A percentile compares a stretch with the other conserved stretches of the same genome.
These are phyloP conservation scores for Acrobasis repandana DNA, from an alignment of 2,888 invertebrate species.

Conservation along the genomic window DNA sequence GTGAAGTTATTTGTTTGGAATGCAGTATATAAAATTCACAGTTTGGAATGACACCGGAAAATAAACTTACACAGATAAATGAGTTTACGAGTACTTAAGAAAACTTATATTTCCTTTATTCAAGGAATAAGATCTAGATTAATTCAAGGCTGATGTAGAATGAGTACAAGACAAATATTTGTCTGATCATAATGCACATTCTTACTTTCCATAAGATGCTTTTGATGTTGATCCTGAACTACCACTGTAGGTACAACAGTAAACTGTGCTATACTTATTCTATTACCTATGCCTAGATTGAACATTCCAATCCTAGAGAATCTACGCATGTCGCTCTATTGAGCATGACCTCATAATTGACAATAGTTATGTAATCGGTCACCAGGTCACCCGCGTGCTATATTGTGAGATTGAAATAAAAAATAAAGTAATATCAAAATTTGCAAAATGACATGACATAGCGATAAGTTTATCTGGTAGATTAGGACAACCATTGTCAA, in stretches of 20 bases:
- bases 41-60: too few species aligned
- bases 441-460: neutral
- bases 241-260: neutral
- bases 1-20: too few species aligned
- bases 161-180: too few species aligned
- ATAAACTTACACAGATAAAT: too few species aligned
- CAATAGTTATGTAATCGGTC: slow-evolving; percentile 64
- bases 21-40: too few species aligned
- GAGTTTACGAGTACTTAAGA: too few species aligned
- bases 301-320: slow-evolving; percentile 27
- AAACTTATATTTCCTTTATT: too few species aligned
- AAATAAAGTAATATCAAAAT: neutral
- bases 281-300: neutral
- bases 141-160: too few species aligned
- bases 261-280: neutral
- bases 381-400: slow-evolving; percentile 57
- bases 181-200: too few species aligned
- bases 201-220: too few species aligned
- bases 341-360: slow-evolving; percentile 65
- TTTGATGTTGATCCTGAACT: too few species aligned
- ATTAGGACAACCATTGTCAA: neutral
- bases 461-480: neutral
- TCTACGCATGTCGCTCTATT: slow-evolving; percentile 40
- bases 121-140: too few species aligned
- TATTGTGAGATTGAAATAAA: slow-evolving; percentile 8